A percentile compares a stretch with the other conserved stretches of the same genome.
These are phyloP conservation scores for Pholis gunnellus DNA, from an alignment of 2,113 vertebrate species.

Conservation along the genomic window DNA sequence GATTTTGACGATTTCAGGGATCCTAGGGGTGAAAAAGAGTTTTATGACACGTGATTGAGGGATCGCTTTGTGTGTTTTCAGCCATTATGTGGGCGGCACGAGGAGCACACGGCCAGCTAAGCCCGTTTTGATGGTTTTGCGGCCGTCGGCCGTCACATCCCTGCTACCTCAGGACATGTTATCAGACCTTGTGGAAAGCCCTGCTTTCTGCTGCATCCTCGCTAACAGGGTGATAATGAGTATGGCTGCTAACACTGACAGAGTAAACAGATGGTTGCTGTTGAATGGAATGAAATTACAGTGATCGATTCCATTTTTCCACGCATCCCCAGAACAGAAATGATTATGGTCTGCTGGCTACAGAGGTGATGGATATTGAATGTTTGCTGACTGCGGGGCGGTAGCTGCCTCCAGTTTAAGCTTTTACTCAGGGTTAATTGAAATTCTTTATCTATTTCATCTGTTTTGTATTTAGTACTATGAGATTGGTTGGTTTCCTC, in stretches of 20 bases:
- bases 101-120: neutral
- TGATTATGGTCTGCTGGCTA: conserved; percentile 70
- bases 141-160: neutral
- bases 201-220: conserved; percentile 43
- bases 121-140: conserved; percentile 16
- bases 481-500: conserved; percentile 31
- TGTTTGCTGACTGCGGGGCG: conserved; percentile 55
- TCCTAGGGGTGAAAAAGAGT: neutral
- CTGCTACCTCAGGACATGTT: conserved; percentile 30
- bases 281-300: conserved; percentile 80
- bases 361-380: conserved; percentile 75
- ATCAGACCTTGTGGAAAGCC: conserved; percentile 43
- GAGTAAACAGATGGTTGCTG: conserved; percentile 76
- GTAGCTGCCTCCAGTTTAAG: conserved; percentile 47
- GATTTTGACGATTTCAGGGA: neutral
- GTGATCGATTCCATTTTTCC: conserved; percentile 80
- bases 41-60: neutral
- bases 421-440: conserved; percentile 55
- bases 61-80: neutral
- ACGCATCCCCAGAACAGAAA: conserved; percentile 72
- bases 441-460: conserved; percentile 55
- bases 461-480: conserved; percentile 35
- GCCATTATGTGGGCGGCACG: neutral
- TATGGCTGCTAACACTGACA: conserved; percentile 67
- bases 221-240: conserved; percentile 73